Base-by-base conservation (phyloP, 1,140 invertebrate species). In the Drosophila sucinea region DNA sequence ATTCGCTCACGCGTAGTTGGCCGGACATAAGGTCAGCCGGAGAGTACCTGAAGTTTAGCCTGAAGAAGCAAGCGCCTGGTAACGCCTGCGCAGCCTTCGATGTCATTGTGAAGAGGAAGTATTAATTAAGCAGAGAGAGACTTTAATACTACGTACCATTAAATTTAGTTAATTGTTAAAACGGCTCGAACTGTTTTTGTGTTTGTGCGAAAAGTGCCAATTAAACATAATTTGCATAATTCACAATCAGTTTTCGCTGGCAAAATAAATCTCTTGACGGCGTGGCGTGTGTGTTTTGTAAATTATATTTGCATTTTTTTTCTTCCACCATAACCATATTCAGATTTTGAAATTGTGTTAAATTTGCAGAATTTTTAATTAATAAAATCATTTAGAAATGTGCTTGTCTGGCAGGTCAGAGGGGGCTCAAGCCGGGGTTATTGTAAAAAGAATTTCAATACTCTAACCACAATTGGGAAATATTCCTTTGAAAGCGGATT, bases 311-410 rank as follows among this genome's bases (percentile, higher is more conserved):
- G 23, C 60, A 71, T 40, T 70, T 77, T 84, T 79, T 82, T 66
- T 65, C 70, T 35, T 33, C 32, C 8, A 8, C 35, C 11, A 38
- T n/a, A 17, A 47, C 17, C 44, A 32, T 38, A 64, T 60, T 41
- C 38, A 17, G 65, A 72, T 78, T 85, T 81, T 81, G 63, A 27
- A 82, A 85, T 87, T 87, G 79, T 82, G 81, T 84, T 80, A 77
- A 85, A 85, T 85, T 69, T 72, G 82, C 82, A 79, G 67, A 67
- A 81, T 85, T 82, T 83, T 86, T 85, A 85, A 87, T 85, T 87
- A 85, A 87, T 82, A 87, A 85, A 85, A 76, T 40, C 83, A 85
- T 82, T 86, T 85, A 87, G 82, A 87, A 82, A 79, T 68, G 29
- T 79, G 82, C 82, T 87, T 41, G 57, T n/a, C 83, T 70, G 54